Conservation (phyloP, 2,797 vertebrate species). For the Selene dorsalis region DNA sequence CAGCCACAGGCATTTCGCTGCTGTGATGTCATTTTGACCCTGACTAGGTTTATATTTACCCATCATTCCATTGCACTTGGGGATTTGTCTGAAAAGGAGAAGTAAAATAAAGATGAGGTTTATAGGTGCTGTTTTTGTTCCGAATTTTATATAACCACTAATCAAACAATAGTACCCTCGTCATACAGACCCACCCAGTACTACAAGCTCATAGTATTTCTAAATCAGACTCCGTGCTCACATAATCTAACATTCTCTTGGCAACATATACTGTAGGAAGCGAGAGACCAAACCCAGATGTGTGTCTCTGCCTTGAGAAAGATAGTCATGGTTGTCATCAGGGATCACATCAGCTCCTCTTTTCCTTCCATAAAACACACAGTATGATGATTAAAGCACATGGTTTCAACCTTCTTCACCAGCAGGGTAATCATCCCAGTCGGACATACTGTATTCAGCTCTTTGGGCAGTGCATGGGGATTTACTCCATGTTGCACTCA, state of each 20-base stretch:
- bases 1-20: slow-evolving; percentile 46
- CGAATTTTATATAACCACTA: slow-evolving; percentile 13
- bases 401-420: slow-evolving; percentile 37
- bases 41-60: slow-evolving; percentile 45
- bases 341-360: slow-evolving; percentile 52
- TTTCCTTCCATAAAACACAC: slow-evolving; percentile 44
- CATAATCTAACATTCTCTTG: slow-evolving; percentile 49
- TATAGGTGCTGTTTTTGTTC: background rate
- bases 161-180: slow-evolving; percentile 6
- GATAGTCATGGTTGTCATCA: slow-evolving; percentile 74
- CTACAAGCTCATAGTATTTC: slow-evolving; percentile 34
- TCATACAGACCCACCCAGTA: slow-evolving; percentile 6
- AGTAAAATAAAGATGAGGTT: slow-evolving; percentile 2
- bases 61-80: slow-evolving; percentile 2
- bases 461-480: slow-evolving; percentile 25
- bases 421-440: slow-evolving; percentile 45
- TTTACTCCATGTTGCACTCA: slow-evolving; percentile 41
- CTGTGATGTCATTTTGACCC: slow-evolving; percentile 56
- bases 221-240: slow-evolving; percentile 34
- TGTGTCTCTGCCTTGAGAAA: slow-evolving; percentile 55
- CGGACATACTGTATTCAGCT: slow-evolving; percentile 16
- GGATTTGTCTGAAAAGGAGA: slow-evolving; percentile 18
- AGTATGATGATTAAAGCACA: slow-evolving; percentile 49
- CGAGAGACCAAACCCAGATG: slow-evolving; percentile 48
- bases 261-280: slow-evolving; percentile 36